These are phyloP conservation scores for Drosophila mayri DNA, from an alignment of 1,140 invertebrate species.

Conservation along the genomic window DNA sequence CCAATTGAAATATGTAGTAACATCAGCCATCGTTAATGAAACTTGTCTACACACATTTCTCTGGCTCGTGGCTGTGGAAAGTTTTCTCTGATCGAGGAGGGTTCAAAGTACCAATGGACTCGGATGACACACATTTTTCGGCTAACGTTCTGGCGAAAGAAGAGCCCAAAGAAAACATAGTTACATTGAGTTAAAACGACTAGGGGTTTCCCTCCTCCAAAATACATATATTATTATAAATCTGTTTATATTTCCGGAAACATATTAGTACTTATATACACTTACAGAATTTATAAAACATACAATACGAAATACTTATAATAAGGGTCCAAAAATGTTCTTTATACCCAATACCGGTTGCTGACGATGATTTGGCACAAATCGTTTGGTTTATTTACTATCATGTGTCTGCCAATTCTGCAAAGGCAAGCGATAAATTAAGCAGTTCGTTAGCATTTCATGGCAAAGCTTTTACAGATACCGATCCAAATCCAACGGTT, in stretches of 20 bases:
- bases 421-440: conserved; percentile 11
- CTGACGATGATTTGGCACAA: conserved; percentile 12
- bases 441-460: conserved; percentile 32
- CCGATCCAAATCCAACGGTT: neutral
- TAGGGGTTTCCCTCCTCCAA: neutral
- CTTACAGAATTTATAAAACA: conserved; percentile 1
- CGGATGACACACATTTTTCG: conserved; percentile 44
- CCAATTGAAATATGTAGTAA: conserved; percentile 34
- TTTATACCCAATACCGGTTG: neutral
- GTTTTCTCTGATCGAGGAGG: conserved; percentile 33
- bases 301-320: neutral
- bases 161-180: conserved; percentile 35
- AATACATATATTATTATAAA: neutral
- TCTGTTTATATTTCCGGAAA: neutral
- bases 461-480: conserved; percentile 23
- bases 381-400: conserved; percentile 21
- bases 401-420: conserved; percentile 2
- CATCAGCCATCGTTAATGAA: conserved; percentile 47
- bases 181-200: neutral
- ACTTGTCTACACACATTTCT: conserved; percentile 12
- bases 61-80: conserved; percentile 50
- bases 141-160: conserved; percentile 48
- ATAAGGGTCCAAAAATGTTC: neutral
- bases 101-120: conserved; percentile 60
- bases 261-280: too few species aligned